Evolutionary conservation across 1,140 invertebrate genomes (phyloP).

Genomic region (Bicyclus anynana): DNA sequence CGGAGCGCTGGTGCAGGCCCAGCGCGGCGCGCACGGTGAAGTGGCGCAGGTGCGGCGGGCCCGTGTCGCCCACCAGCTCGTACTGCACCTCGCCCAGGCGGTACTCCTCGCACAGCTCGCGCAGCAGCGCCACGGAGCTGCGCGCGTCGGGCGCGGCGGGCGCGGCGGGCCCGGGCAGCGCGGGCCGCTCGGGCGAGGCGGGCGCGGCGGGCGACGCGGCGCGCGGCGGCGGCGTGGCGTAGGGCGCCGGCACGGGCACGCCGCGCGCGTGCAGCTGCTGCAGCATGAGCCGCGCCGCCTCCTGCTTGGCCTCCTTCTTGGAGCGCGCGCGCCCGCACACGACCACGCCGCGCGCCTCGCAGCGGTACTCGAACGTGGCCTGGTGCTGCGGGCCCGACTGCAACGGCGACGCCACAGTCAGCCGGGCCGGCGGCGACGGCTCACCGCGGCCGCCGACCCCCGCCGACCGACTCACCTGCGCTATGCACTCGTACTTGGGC

Average conservation of each 20-base stretch:
- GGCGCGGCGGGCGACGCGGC: constrained; percentile 28
- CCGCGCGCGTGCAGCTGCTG: constrained; percentile 33
- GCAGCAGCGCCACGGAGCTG: constrained; percentile 52
- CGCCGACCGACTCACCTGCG: constrained; percentile 49
- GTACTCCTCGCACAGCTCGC: constrained; percentile 59
- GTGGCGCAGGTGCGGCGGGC: constrained; percentile 56
- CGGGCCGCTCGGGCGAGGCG: not conserved
- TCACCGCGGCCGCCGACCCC: too few species aligned
- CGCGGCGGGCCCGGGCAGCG: constrained; percentile 2
- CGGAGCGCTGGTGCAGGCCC: constrained; percentile 40
- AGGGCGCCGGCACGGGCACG: constrained; percentile 40
- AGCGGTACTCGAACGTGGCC: constrained; percentile 57
- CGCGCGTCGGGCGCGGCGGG: constrained; percentile 22
- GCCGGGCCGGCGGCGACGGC: too few species aligned
- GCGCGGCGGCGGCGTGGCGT: constrained; percentile 15
- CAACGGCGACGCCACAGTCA: constrained; percentile 2
- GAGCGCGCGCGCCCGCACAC: constrained; percentile 49
- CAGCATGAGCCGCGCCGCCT: constrained; percentile 49
- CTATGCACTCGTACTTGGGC: constrained; percentile 56
- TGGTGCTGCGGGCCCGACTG: constrained; percentile 57
- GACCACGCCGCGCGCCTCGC: constrained; percentile 35
- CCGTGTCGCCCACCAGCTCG: constrained; percentile 54
- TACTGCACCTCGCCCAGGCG: constrained; percentile 39
- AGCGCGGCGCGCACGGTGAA: constrained; percentile 49
- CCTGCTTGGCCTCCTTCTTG: constrained; percentile 67